Conservation (phyloP, 2,888 invertebrate genomes). For the Anthophora plumipes region DNA sequence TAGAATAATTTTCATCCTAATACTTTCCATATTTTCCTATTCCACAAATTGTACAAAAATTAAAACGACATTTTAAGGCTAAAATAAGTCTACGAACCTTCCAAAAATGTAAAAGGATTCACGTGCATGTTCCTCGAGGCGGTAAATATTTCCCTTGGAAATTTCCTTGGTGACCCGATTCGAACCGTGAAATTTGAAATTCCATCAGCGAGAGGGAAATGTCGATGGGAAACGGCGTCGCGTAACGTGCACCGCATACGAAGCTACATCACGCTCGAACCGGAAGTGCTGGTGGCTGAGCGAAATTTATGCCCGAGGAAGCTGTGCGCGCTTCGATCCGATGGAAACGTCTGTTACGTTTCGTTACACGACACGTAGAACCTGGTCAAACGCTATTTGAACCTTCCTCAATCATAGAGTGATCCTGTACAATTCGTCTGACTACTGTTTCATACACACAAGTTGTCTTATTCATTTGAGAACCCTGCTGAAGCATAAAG, state of each 20-base stretch:
- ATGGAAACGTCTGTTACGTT: too few relatives aligned
- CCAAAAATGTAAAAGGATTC: background rate
- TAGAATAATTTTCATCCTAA: too few relatives aligned
- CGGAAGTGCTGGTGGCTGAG: background rate
- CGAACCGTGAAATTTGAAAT: background rate
- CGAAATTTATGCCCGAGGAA: background rate
- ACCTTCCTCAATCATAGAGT: background rate
- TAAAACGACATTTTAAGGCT: too few relatives aligned
- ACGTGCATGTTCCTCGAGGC: background rate
- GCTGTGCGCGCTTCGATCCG: background rate
- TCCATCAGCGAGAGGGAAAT: conserved; percentile 1
- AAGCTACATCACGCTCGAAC: background rate
- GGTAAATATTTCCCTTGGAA: background rate
- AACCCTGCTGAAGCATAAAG: too few relatives aligned
- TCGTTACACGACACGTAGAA: too few relatives aligned
- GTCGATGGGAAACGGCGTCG: background rate
- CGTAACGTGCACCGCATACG: background rate
- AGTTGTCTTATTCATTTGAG: too few relatives aligned
- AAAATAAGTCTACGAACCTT: background rate
- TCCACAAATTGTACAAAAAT: too few relatives aligned
- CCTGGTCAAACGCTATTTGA: background rate
- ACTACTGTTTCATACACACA: too few relatives aligned
- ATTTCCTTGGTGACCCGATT: background rate
- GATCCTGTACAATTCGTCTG: too few relatives aligned
- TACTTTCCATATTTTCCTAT: too few relatives aligned